Conservation (phyloP, 2,888 invertebrate genomes). For the Kuschelorhynchus macadamiae region DNA sequence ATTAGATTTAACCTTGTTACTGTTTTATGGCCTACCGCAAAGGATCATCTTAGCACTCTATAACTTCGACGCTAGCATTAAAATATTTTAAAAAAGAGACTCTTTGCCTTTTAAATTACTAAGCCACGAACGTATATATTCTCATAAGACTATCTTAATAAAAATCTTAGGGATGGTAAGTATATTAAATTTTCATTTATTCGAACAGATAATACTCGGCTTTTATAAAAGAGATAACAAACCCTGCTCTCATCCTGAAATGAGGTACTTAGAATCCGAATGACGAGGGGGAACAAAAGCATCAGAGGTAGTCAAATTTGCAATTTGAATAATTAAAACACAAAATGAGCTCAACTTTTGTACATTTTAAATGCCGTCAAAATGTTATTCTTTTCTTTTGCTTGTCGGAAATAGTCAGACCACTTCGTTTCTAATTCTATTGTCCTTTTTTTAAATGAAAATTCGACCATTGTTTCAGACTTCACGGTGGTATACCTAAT, state of each 20-base stretch:
- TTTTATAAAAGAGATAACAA: constrained; percentile 41
- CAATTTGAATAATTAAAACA: constrained; percentile 50
- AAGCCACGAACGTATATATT: constrained; percentile 13
- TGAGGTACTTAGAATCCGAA: constrained; percentile 34
- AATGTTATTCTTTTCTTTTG: constrained; percentile 42
- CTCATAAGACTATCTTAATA: constrained; percentile 38
- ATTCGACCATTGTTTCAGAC: constrained; percentile 7
- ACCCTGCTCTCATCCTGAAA: constrained; percentile 18
- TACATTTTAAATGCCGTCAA: constrained; percentile 41
- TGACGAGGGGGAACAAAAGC: constrained; percentile 39
- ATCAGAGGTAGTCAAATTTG: constrained; percentile 47
- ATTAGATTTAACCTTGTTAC: too few relatives aligned
- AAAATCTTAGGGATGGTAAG: constrained; percentile 44
- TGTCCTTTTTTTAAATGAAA: constrained; percentile 22
- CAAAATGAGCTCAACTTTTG: constrained; percentile 36
- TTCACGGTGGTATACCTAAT: background rate
- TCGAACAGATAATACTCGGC: constrained; percentile 38
- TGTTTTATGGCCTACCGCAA: too few relatives aligned
- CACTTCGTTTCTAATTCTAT: constrained; percentile 30
- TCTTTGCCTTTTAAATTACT: too few relatives aligned
- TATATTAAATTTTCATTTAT: constrained; percentile 49
- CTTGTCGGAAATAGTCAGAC: constrained; percentile 16
- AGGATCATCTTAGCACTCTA: too few relatives aligned
- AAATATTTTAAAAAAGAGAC: too few relatives aligned
- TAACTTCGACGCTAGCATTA: too few relatives aligned